These are phyloP conservation scores for Eulithis prunata DNA, from an alignment of 2,888 invertebrate species.

Conservation along the genomic window DNA sequence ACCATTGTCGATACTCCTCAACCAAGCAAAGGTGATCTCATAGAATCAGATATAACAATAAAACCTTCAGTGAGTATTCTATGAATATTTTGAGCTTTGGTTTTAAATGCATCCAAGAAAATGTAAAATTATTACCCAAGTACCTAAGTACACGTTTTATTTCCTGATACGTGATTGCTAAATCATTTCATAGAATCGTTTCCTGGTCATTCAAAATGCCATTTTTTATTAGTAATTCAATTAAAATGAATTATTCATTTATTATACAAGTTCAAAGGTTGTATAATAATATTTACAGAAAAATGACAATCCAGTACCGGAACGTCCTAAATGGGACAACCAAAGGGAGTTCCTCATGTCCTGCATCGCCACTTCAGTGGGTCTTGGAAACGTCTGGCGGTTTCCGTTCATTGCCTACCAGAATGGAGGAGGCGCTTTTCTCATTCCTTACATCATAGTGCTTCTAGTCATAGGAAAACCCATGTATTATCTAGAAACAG, in stretches of 20 bases:
- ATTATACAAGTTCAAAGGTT: no score
- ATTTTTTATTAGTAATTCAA: no score
- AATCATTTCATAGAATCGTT: no score
- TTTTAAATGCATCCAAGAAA: no score
- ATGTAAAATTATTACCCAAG: no score
- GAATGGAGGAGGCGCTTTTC: constrained; percentile 90
- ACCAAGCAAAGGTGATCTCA: constrained; percentile 14
- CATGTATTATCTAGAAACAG: constrained; percentile 93
- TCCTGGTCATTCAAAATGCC: no score
- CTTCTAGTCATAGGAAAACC: constrained; percentile 89
- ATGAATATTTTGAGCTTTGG: no score
- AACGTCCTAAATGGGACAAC: constrained; percentile 85
- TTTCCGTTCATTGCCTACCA: constrained; percentile 85
- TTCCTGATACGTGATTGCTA: no score
- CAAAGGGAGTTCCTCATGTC: constrained; percentile 90
- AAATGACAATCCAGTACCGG: constrained; percentile 37
- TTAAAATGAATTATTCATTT: no score
- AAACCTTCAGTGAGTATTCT: constrained; percentile 14
- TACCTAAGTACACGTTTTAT: no score
- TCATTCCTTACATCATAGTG: constrained; percentile 89
- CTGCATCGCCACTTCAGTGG: constrained; percentile 89
- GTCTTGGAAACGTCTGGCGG: constrained; percentile 89
- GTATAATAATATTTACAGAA: constrained; percentile 41
- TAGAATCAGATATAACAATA: constrained; percentile 3
- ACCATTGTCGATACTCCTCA: constrained; percentile 18